These are phyloP conservation scores for Colostygia pectinataria DNA, from an alignment of 2,888 invertebrate genomes.

Conservation along the genomic window DNA sequence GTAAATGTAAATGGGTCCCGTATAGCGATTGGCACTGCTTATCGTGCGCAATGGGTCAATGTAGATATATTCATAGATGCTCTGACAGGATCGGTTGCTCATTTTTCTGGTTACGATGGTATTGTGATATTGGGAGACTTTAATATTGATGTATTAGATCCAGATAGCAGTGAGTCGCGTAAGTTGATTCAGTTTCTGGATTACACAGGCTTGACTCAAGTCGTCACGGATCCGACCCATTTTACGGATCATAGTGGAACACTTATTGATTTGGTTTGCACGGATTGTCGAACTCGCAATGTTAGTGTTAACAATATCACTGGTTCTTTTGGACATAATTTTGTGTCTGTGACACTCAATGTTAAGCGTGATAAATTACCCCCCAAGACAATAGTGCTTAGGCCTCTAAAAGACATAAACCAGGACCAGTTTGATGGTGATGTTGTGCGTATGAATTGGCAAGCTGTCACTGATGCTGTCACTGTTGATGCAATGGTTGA, in stretches of 20 bases:
- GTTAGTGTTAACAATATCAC: neutral
- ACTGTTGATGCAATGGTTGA: neutral
- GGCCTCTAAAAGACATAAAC: neutral
- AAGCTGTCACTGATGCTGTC: neutral
- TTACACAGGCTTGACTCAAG: neutral
- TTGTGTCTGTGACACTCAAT: neutral
- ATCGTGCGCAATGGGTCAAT: neutral
- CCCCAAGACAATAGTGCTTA: neutral
- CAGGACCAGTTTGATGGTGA: neutral
- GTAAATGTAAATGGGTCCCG: neutral
- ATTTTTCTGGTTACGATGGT: neutral
- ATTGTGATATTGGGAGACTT: neutral
- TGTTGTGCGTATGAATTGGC: neutral
- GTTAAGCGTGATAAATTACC: neutral
- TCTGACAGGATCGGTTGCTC: neutral
- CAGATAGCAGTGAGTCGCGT: neutral
- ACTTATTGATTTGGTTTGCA: neutral
- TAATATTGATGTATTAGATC: neutral
- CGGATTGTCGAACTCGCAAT: neutral
- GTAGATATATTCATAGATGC: neutral
- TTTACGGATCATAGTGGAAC: neutral
- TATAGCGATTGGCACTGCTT: neutral
- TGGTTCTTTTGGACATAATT: neutral
- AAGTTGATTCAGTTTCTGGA: neutral
- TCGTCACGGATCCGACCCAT: neutral